Evolutionary conservation across 1,140 invertebrate genomes (phyloP), one percentile per base, ranked within the genome.

Genomic region (Whitmania pigra): DNA sequence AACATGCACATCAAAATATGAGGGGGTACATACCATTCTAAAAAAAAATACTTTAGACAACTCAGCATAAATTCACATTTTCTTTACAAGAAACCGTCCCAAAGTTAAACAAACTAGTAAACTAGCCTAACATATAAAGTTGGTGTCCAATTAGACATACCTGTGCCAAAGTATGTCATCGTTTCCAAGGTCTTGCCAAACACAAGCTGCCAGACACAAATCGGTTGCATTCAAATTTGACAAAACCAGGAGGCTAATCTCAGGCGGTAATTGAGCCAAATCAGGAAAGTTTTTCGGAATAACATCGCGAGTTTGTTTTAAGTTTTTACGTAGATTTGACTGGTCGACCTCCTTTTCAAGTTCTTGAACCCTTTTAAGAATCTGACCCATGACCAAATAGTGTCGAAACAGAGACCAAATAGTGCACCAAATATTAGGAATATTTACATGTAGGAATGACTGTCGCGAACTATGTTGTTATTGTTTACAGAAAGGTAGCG

Each of bases 141-240:
- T 77, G 15, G 15, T 49, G 5, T 1, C 43, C 43, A 49, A 17
- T 49, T 49, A 7, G 13, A 11, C 43, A 49, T 7, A 84, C 82
- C 83, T 78, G 71, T 81, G 80, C 85, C 85, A 86, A 11, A 86
- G 78, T 36, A 84, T 74, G 73, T 85, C 83, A 81, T 85, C 84
- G 74, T 82, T 81, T 22, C 82, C 84, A 31, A 86, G 76, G 53
- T 82, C 79, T 29, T 81, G 77, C 85, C 85, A 86, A 17, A 86
- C 84, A 82, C 85, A 86, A 9, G 83, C 79, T 22, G 85, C 85
- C 57, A 86, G 75, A 76, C 85, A 85, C 36, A 86, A 77, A 76
- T 86, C 85, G 40, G 84, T 85, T 29, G 85, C 84, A 76, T 85
- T 82, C 13, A 86, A 77, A 74, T 86, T 77, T 18, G 81, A 83